These are phyloP conservation scores for Thysanoteuthis rhombus DNA, from an alignment of 2,888 invertebrate species.

Conservation along the genomic window DNA sequence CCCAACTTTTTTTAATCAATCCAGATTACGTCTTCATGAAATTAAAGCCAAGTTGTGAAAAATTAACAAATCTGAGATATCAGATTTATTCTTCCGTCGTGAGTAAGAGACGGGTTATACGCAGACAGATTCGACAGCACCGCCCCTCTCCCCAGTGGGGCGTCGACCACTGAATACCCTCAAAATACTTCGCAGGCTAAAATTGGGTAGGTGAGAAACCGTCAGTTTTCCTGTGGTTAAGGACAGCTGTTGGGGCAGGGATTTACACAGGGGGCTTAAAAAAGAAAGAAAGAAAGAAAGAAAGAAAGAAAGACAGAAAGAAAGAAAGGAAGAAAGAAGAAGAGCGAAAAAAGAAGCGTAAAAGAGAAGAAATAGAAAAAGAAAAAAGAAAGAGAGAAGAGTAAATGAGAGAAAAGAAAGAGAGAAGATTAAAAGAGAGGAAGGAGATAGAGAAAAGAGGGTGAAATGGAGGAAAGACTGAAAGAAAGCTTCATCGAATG, in stretches of 20 bases:
- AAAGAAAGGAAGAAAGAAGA: not conserved
- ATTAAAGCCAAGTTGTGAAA: not conserved
- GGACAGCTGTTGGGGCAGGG: not conserved
- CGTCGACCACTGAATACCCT: not conserved
- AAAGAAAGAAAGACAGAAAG: not conserved
- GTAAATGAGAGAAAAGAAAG: not conserved
- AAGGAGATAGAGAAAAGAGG: not conserved
- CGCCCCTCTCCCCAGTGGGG: not conserved
- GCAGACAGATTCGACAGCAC: not conserved
- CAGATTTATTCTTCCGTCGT: not conserved
- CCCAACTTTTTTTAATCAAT: not conserved
- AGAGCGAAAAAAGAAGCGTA: not conserved
- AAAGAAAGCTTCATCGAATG: not conserved
- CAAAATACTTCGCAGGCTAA: not conserved
- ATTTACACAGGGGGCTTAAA: not conserved
- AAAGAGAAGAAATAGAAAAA: not conserved
- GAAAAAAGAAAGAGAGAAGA: not conserved
- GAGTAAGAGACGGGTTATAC: not conserved
- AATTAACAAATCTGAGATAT: not conserved
- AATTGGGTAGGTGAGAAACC: not conserved
- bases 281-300: not conserved
- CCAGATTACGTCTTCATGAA: not conserved
- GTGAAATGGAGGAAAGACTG: not conserved
- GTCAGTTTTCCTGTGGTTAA: not conserved
- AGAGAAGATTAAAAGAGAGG: not conserved